Evolutionary conservation across 2,888 invertebrate species (phyloP).

Genomic region (Clitarchus hookeri): DNA sequence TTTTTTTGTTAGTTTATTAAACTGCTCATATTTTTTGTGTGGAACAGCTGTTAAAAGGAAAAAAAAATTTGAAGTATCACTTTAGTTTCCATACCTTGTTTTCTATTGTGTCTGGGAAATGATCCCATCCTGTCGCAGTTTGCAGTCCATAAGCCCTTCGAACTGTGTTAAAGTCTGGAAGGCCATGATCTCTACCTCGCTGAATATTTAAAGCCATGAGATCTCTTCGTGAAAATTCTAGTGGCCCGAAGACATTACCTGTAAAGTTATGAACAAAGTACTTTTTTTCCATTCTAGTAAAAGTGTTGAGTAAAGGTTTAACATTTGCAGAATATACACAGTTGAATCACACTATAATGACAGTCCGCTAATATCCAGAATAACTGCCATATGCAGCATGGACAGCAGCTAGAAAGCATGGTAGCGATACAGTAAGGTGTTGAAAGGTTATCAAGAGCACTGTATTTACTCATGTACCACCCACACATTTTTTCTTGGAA

Average conservation of each 20-base stretch:
- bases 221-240: conserved; percentile 63
- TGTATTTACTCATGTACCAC: too few species aligned
- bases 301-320: too few species aligned
- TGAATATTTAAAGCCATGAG: conserved; percentile 65
- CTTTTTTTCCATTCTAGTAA: not conserved
- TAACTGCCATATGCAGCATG: too few species aligned
- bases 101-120: conserved; percentile 46
- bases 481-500: too few species aligned
- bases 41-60: not conserved
- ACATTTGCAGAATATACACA: too few species aligned
- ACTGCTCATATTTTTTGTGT: too few species aligned
- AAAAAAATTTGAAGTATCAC: not conserved
- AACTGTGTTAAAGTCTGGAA: conserved; percentile 65
- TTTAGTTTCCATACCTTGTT: conserved; percentile 5
- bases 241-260: conserved; percentile 59
- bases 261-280: not conserved
- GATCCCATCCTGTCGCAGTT: conserved; percentile 46
- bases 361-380: too few species aligned
- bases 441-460: too few species aligned
- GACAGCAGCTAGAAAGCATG: too few species aligned
- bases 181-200: conserved; percentile 61
- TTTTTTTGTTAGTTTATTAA: too few species aligned
- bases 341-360: too few species aligned
- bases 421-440: too few species aligned
- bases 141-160: conserved; percentile 57